These are phyloP conservation scores for Sympetrum striolatum DNA, from an alignment of 2,888 invertebrate species.

Conservation along the genomic window DNA sequence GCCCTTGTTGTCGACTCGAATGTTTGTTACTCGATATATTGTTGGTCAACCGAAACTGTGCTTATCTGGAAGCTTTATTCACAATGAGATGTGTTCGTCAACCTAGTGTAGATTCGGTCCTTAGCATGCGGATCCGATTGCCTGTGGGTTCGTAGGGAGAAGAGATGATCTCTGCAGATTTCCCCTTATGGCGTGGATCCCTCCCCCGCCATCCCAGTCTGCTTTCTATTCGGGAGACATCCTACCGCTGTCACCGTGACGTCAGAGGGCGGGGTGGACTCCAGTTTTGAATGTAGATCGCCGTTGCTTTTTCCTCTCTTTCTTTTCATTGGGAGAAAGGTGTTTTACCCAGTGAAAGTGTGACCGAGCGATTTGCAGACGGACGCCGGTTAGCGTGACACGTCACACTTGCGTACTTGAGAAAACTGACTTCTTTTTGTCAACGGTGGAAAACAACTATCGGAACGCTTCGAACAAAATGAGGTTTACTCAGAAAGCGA, in stretches of 20 bases:
- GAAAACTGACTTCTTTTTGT: no score
- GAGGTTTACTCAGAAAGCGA: no score
- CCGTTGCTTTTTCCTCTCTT: neutral
- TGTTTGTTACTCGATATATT: no score
- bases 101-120: no score
- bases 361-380: neutral
- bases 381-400: neutral
- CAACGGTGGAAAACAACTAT: no score
- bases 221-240: neutral
- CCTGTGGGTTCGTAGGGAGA: no score
- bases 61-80: no score
- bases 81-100: no score
- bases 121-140: no score
- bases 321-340: neutral
- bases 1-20: no score
- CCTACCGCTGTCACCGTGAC: neutral
- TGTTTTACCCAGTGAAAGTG: neutral
- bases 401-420: neutral
- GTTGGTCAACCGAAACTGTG: no score
- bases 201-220: neutral
- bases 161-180: neutral
- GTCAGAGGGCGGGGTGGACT: neutral
- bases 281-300: neutral
- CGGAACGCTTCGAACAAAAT: no score
- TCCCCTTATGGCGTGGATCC: neutral